phyloP scores from a whole-genome alignment of 2,888 invertebrate genomes.

The Laothoe populi region DNA sequence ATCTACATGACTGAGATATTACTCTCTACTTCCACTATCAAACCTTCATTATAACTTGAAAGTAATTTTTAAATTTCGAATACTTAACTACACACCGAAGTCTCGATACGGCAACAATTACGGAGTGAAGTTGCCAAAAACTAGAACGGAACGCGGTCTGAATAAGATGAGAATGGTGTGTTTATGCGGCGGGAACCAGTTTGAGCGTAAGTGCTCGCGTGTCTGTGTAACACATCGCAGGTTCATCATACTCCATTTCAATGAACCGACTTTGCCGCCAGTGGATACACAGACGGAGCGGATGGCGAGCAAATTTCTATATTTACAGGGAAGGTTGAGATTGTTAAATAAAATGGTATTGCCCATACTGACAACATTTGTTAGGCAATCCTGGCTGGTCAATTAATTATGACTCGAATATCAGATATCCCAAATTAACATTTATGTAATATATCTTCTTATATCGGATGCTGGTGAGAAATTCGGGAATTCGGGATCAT shows the following conservation, averaged over 20 bases:
- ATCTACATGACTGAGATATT: neutral
- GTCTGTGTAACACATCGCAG: slow-evolving; percentile 47
- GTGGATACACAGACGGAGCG: slow-evolving; percentile 12
- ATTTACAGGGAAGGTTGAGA: no score
- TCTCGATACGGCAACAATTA: neutral
- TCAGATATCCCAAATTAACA: no score
- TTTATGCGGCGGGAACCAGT: slow-evolving; percentile 52
- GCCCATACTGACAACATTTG: no score
- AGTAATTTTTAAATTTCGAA: neutral
- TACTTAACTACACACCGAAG: neutral
- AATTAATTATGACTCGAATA: no score
- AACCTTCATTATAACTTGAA: neutral
- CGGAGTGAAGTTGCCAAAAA: neutral
- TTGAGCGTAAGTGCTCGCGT: slow-evolving; percentile 51
- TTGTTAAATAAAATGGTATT: no score
- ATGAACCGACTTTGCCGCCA: slow-evolving; percentile 53
- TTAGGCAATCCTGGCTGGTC: no score
- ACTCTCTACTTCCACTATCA: neutral
- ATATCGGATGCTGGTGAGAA: no score
- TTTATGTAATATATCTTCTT: no score
- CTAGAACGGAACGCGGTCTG: slow-evolving; percentile 21
- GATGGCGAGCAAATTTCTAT: neutral
- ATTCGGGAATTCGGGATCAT: no score
- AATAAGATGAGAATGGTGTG: slow-evolving; percentile 13
- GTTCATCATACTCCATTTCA: slow-evolving; percentile 73